A percentile compares a stretch with the other conserved stretches of the same genome.
Conservation (phyloP, 1,140 invertebrate genomes). For the Dendroctonus valens region DNA sequence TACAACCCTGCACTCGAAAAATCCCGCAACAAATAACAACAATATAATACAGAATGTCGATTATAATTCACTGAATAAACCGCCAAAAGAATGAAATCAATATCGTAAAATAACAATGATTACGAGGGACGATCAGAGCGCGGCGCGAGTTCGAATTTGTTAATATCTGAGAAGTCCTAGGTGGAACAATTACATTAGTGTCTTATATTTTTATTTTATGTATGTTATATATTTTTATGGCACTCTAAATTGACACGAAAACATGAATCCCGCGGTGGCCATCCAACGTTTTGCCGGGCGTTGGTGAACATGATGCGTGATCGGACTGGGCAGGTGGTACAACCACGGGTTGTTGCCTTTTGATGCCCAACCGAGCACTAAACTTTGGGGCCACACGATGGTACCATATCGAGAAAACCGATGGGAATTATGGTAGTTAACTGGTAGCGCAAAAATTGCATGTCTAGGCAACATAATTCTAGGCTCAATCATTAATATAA, state of each 20-base stretch:
- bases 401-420: background rate
- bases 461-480: no score
- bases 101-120: conserved; percentile 10
- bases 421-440: conserved; percentile 1
- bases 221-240: conserved; percentile 45
- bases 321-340: conserved; percentile 44
- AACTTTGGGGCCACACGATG: conserved; percentile 13
- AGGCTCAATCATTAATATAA: no score
- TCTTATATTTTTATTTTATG: conserved; percentile 40
- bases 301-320: conserved; percentile 43
- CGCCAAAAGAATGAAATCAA: background rate
- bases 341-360: conserved; percentile 25
- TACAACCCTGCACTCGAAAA: no score
- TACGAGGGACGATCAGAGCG: background rate
- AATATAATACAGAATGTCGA: no score
- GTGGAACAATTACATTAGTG: conserved; percentile 41
- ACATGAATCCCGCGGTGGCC: conserved; percentile 43
- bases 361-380: conserved; percentile 22
- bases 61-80: no score
- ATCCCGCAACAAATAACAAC: no score
- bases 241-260: conserved; percentile 46
- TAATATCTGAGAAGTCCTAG: conserved; percentile 32
- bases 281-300: conserved; percentile 38
- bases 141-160: conserved; percentile 21
- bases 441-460: no score